A percentile compares a stretch with the other conserved stretches of the same genome.
Evolutionary conservation across 2,113 vertebrate species (phyloP).

Genomic region (Anarrhichthys ocellatus): DNA sequence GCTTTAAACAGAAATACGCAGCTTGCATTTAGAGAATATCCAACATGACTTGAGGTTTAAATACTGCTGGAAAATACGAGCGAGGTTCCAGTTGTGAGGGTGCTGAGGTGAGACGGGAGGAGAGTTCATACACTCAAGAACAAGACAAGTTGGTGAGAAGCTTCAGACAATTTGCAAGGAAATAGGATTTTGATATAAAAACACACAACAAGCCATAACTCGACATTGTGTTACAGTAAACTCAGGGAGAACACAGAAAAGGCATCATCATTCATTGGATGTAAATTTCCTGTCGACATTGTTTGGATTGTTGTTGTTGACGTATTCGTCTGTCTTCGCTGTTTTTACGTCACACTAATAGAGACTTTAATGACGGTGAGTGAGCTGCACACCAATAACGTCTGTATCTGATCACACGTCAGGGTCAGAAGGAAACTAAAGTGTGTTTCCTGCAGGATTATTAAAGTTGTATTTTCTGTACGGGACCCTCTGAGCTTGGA

Average conservation of each 20-base stretch:
- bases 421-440: neutral
- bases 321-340: neutral
- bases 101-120: neutral
- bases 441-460: neutral
- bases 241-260: neutral
- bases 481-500: conserved; percentile 44
- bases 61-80: no score
- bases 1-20: neutral
- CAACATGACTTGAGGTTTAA: neutral
- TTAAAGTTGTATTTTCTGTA: neutral
- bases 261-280: neutral
- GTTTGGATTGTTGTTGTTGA: neutral
- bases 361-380: neutral
- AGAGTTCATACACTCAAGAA: neutral
- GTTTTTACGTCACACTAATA: neutral
- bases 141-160: neutral
- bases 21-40: neutral
- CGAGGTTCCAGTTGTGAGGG: neutral
- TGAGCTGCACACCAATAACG: neutral
- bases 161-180: neutral
- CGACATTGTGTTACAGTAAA: neutral
- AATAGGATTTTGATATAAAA: neutral
- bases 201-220: neutral
- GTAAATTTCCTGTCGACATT: neutral
- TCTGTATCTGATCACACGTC: neutral